phyloP scores from a whole-genome alignment of 1,140 invertebrate genomes.

The Sesamia nonagrioides region DNA sequence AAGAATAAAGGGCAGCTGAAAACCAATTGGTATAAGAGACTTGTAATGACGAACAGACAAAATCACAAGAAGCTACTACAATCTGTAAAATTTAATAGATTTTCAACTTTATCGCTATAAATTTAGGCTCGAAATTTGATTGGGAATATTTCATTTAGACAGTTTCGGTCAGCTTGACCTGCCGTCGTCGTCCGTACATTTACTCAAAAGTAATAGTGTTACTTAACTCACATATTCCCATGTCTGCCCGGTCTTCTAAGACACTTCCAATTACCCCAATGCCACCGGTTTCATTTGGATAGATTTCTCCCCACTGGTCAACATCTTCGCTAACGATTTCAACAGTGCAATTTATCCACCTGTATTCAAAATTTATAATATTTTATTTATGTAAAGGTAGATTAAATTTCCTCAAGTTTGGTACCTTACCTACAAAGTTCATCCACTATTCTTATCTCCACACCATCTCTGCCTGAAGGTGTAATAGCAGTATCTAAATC shows the following conservation, averaged over 20 bases:
- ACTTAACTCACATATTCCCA: slow-evolving; percentile 85
- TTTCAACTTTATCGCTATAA: too few species aligned
- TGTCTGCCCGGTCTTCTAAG: slow-evolving; percentile 87
- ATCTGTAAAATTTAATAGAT: too few species aligned
- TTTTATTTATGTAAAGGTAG: neutral
- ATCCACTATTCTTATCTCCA: slow-evolving; percentile 78
- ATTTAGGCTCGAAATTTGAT: neutral
- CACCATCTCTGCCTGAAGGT: slow-evolving; percentile 71
- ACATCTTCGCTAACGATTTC: slow-evolving; percentile 84
- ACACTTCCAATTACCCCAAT: slow-evolving; percentile 88
- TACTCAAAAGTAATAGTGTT: too few species aligned
- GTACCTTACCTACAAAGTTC: slow-evolving; percentile 79
- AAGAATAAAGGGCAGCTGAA: slow-evolving; percentile 88
- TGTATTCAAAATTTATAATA: slow-evolving; percentile 44
- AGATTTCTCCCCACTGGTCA: slow-evolving; percentile 88
- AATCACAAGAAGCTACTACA: too few species aligned
- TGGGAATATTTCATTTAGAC: too few species aligned
- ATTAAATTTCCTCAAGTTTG: neutral
- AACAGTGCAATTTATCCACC: slow-evolving; percentile 86
- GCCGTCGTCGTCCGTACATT: too few species aligned
- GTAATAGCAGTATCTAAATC: slow-evolving; percentile 68
- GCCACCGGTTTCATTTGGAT: slow-evolving; percentile 88
- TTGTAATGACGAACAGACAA: neutral
- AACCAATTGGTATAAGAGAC: neutral
- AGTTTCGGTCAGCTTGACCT: too few species aligned